Conservation (phyloP, 2,113 vertebrate species). For the Alligator mississippiensis region DNA sequence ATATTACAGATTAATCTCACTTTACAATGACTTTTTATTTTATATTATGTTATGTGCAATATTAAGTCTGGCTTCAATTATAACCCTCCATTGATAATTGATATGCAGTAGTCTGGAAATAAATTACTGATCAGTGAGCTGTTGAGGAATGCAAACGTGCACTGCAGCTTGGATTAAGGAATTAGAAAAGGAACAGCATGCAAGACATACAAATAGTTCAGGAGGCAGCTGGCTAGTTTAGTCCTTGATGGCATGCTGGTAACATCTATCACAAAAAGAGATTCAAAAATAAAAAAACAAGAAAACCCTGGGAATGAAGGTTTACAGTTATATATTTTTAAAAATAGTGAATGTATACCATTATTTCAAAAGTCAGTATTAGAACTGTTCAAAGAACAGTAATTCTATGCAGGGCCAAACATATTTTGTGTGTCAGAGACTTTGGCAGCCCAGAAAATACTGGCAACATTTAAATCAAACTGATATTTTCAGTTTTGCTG, state of each 20-base stretch:
- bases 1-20: constrained; percentile 72
- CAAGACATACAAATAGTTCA: constrained; percentile 43
- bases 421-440: background rate
- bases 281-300: background rate
- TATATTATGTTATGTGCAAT: constrained; percentile 69
- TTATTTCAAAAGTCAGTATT: background rate
- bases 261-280: background rate
- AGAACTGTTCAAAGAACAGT: background rate
- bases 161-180: constrained; percentile 76
- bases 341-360: background rate
- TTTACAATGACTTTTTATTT: constrained; percentile 76
- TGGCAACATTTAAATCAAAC: background rate
- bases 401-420: background rate
- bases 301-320: background rate
- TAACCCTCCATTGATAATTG: constrained; percentile 87
- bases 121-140: constrained; percentile 88
- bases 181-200: constrained; percentile 52
- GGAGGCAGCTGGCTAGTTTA: constrained; percentile 3
- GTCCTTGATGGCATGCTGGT: background rate
- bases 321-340: background rate
- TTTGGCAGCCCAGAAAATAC: background rate
- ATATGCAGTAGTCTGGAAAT: constrained; percentile 83
- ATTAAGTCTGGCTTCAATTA: constrained; percentile 77
- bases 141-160: constrained; percentile 82
- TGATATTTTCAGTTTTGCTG: background rate